These are phyloP conservation scores for Xylophagus ater DNA, from an alignment of 2,888 invertebrate species.

Conservation along the genomic window DNA sequence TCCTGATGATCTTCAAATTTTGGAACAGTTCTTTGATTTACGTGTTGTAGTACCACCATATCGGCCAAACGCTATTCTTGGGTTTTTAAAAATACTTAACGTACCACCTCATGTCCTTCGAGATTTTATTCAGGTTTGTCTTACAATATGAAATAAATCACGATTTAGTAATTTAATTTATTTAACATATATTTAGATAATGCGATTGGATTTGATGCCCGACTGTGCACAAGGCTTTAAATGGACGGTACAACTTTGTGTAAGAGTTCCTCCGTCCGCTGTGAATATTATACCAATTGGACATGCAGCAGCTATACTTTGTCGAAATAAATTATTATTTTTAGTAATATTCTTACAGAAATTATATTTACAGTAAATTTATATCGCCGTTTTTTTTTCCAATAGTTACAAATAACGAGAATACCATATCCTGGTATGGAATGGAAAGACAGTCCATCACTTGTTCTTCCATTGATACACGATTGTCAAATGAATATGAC, in stretches of 20 bases:
- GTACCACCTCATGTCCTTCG: conserved; percentile 79
- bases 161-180: too few relatives aligned
- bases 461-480: conserved; percentile 83
- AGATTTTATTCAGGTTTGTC: conserved; percentile 81
- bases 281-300: conserved; percentile 82
- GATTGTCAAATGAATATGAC: conserved; percentile 79
- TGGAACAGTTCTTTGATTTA: conserved; percentile 88
- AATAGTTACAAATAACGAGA: conserved; percentile 62
- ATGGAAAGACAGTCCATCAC: conserved; percentile 54
- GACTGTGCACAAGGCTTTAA: conserved; percentile 54
- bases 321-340: conserved; percentile 80
- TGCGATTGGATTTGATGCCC: conserved; percentile 49
- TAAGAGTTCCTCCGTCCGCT: conserved; percentile 82
- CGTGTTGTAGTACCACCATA: conserved; percentile 83
- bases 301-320: conserved; percentile 74
- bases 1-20: conserved; percentile 73
- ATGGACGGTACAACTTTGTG: conserved; percentile 87
- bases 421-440: conserved; percentile 53
- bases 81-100: conserved; percentile 75
- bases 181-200: conserved; percentile 23
- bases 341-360: conserved; percentile 52
- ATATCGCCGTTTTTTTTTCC: neutral
- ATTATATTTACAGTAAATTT: neutral
- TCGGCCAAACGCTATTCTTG: conserved; percentile 76
- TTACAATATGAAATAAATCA: too few relatives aligned